A percentile compares a stretch with the other conserved stretches of the same genome.
Conservation (phyloP, 2,888 invertebrate genomes). For the Linnaemya tessellans region DNA sequence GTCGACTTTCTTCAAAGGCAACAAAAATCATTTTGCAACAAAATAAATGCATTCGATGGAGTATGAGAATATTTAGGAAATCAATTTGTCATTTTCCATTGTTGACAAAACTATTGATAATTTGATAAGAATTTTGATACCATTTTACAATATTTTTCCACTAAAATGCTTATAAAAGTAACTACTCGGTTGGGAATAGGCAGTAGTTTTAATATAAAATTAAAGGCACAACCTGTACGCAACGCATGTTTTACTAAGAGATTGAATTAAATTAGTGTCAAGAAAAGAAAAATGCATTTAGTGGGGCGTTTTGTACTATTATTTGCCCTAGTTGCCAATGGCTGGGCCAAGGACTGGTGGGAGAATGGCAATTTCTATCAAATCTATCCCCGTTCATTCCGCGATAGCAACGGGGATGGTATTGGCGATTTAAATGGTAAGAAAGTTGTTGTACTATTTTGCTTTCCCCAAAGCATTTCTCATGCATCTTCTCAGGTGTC, state of each 20-base stretch:
- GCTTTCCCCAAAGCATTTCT: neutral
- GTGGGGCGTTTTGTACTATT: constrained; percentile 36
- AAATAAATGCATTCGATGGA: neutral
- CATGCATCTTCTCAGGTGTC: constrained; percentile 84
- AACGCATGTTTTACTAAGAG: constrained; percentile 1
- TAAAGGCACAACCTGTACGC: neutral
- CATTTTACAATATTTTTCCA: neutral
- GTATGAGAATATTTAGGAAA: constrained; percentile 24
- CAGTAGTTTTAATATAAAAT: constrained; percentile 51
- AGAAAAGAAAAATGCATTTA: constrained; percentile 40
- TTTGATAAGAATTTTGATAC: constrained; percentile 40
- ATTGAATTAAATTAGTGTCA: neutral
- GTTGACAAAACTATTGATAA: constrained; percentile 62
- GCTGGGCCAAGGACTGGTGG: constrained; percentile 79
- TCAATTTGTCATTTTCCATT: constrained; percentile 14
- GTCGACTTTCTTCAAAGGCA: neutral
- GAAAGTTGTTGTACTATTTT: neutral
- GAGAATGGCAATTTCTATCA: constrained; percentile 87
- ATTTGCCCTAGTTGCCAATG: constrained; percentile 41
- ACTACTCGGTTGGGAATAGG: neutral
- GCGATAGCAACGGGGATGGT: constrained; percentile 91
- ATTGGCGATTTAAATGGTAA: constrained; percentile 86
- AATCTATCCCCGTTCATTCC: constrained; percentile 91
- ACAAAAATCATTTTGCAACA: neutral
- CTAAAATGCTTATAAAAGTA: constrained; percentile 61